Evolutionary conservation across 1,140 invertebrate genomes (phyloP), one percentile per base, ranked within the genome.

Genomic region (Drosophila bifasciata): DNA sequence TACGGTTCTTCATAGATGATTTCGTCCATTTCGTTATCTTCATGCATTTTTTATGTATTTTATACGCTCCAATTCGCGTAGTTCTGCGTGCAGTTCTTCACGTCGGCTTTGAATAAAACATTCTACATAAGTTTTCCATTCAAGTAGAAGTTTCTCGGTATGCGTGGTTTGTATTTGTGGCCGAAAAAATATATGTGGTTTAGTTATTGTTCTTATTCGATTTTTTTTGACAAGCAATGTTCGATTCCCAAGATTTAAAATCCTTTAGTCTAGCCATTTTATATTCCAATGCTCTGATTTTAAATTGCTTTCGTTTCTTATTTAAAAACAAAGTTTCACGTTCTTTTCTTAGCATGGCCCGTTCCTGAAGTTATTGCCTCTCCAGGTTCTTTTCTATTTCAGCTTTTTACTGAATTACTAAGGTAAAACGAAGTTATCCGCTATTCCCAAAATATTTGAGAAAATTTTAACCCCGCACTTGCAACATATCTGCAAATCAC

Each of bases 361-460:
- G 97, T 91, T 99, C 97, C 89, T 95, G 93, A 52, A 96, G 93
- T 45, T 97, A 96, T 86, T 97, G 96, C 85, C 98, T 96, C 91
- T 99, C 98, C 32, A 99, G 94, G 92, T 98, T 97, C 63, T 96
- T 95, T 92, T 99, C 98, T 28, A 99, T 96, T 93, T 97, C 95
- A 9, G 96, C 96, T 88, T 93, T 93, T 93, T n/a, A n/a, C n/a
- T n/a, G n/a, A n/a, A n/a, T n/a, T n/a, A n/a, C n/a, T n/a, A n/a
- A n/a, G n/a, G n/a, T n/a, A n/a, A n/a, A n/a, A n/a, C n/a, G n/a
- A n/a, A n/a, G n/a, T n/a, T n/a, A n/a, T n/a, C n/a, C n/a, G n/a
- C n/a, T n/a, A n/a, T n/a, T n/a, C n/a, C n/a, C n/a, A n/a, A n/a
- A n/a, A n/a, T n/a, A n/a, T n/a, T n/a, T n/a, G n/a, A n/a, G n/a